A percentile compares a stretch with the other conserved stretches of the same genome.
phyloP scores from a whole-genome alignment of 1,140 invertebrate genomes.

The Drosophila leontia region DNA sequence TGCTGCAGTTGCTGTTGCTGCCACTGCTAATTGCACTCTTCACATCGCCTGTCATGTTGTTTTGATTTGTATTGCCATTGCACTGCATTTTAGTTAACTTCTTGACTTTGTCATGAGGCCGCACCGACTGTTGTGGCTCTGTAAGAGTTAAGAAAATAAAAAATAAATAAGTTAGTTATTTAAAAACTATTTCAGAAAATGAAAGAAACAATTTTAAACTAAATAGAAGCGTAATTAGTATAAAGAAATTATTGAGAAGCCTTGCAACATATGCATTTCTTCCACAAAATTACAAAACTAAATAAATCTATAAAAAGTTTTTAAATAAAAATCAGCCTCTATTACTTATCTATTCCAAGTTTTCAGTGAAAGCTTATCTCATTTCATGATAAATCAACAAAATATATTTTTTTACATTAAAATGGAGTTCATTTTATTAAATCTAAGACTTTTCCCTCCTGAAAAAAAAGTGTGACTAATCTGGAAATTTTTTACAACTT shows the following conservation, averaged over 20 bases:
- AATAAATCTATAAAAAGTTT: no score
- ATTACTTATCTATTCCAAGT: neutral
- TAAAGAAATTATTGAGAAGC: no score
- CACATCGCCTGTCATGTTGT: constrained; percentile 83
- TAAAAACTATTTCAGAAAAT: neutral
- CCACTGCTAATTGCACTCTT: constrained; percentile 79
- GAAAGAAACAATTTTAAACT: neutral
- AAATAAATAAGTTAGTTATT: neutral
- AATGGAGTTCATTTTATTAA: neutral
- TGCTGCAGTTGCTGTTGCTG: constrained; percentile 40
- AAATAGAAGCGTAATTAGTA: no score
- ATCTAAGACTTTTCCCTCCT: neutral
- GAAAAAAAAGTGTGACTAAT: constrained; percentile 24
- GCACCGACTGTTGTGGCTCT: constrained; percentile 61
- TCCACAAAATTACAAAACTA: neutral
- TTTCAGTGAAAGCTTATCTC: neutral
- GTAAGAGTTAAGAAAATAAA: constrained; percentile 19
- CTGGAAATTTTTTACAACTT: constrained; percentile 45
- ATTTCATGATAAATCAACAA: neutral
- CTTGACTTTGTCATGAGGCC: constrained; percentile 70
- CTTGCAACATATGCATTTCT: neutral
- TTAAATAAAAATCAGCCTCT: no score
- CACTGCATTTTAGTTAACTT: constrained; percentile 75
- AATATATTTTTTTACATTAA: neutral
- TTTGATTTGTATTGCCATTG: constrained; percentile 84